phyloP scores from a whole-genome alignment of 64 coral and sea anemone species.

The Pocillopora verrucosa region DNA sequence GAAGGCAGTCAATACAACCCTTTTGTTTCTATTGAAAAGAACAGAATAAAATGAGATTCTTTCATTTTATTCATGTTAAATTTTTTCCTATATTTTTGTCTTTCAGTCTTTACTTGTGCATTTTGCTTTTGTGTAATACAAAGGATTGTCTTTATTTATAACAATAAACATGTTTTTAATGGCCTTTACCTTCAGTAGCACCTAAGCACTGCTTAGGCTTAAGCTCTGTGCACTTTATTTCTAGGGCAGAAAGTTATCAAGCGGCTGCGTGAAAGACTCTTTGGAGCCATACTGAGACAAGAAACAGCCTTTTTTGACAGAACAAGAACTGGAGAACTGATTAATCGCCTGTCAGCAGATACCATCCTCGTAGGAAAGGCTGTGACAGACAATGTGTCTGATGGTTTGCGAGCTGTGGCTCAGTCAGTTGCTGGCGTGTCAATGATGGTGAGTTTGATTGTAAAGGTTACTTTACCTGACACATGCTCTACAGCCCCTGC shows the following conservation, averaged over 20 bases:
- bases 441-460: conserved; percentile 78
- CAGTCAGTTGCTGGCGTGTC: conserved; percentile 90
- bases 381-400: conserved; percentile 99
- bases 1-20: too few species aligned
- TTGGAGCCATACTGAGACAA: conserved; percentile 79
- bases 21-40: too few species aligned
- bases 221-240: background rate
- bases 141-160: too few species aligned
- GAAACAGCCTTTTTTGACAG: conserved; percentile 98
- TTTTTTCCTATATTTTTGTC: too few species aligned
- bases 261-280: conserved; percentile 74
- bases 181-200: background rate
- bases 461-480: too few species aligned
- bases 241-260: conserved; percentile 84
- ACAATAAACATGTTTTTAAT: too few species aligned
- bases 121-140: too few species aligned
- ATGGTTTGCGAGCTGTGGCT: conserved; percentile 90
- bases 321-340: conserved; percentile 88
- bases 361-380: conserved; percentile 92
- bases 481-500: too few species aligned
- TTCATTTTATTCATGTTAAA: too few species aligned
- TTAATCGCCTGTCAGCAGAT: conserved; percentile 94
- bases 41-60: too few species aligned
- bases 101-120: too few species aligned
- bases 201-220: background rate